Evolutionary conservation across 1,140 invertebrate species (phyloP).

Genomic region (Gryon sp.): DNA sequence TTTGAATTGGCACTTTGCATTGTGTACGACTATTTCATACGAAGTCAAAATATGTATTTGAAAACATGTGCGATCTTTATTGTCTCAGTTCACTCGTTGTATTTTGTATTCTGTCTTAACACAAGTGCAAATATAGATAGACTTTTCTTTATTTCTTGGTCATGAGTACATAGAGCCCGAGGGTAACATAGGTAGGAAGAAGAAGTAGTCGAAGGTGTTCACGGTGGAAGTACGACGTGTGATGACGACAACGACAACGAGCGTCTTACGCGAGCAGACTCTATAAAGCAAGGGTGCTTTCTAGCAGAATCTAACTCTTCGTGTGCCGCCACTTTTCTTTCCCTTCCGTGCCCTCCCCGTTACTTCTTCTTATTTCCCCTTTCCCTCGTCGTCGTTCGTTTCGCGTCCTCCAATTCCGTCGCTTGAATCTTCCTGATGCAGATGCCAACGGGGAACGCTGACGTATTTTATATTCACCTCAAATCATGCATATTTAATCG

Average conservation of each 20-base stretch:
- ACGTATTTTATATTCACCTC: constrained; percentile 75
- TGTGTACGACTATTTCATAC: constrained; percentile 15
- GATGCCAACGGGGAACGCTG: constrained; percentile 63
- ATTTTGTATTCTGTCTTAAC: constrained; percentile 45
- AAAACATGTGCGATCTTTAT: constrained; percentile 34
- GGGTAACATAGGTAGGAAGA: constrained; percentile 59
- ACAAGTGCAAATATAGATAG: constrained; percentile 31
- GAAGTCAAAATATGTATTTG: constrained; percentile 45
- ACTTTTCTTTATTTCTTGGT: constrained; percentile 54
- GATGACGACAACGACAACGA: constrained; percentile 62
- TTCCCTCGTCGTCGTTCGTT: too few species aligned
- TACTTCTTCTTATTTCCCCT: too few species aligned
- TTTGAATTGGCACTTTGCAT: constrained; percentile 10
- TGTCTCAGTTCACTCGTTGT: constrained; percentile 33
- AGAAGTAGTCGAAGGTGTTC: constrained; percentile 61
- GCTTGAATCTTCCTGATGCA: constrained; percentile 64
- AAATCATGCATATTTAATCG: constrained; percentile 77
- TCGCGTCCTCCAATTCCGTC: constrained; percentile 44
- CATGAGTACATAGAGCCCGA: constrained; percentile 41
- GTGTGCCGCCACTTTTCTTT: not conserved
- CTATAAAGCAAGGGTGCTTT: constrained; percentile 66
- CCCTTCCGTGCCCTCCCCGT: not conserved
- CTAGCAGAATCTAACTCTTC: constrained; percentile 64
- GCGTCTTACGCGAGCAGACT: constrained; percentile 71
- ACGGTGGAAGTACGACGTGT: constrained; percentile 46